Percentiles rank a stretch among this genome's conserved stretches.
Evolutionary conservation across 1,140 invertebrate genomes (phyloP).

Genomic region (Dysdera silvatica): DNA sequence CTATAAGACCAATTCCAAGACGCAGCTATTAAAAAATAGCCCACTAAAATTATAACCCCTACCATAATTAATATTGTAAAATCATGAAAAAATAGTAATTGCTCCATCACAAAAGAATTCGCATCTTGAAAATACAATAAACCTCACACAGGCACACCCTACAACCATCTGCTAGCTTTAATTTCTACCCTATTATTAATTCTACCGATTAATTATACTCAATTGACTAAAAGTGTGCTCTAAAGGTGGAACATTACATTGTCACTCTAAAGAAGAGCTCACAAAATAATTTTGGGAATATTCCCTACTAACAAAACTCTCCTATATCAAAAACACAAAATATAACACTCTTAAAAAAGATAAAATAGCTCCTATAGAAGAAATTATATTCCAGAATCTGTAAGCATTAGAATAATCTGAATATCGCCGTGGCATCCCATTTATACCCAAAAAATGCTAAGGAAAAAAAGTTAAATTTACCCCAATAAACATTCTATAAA

Average conservation of each 20-base stretch:
- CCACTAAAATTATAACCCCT: constrained; percentile 41
- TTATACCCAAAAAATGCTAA: constrained; percentile 60
- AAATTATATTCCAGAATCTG: constrained; percentile 56
- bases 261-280: constrained; percentile 53
- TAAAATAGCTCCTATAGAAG: constrained; percentile 55
- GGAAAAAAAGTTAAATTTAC: constrained; percentile 69
- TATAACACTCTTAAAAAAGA: constrained; percentile 49
- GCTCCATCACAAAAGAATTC: constrained; percentile 52
- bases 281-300: constrained; percentile 45
- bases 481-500: constrained; percentile 56
- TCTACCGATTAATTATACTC: constrained; percentile 48
- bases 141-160: constrained; percentile 47
- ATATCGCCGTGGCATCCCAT: constrained; percentile 62
- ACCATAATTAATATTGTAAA: constrained; percentile 51
- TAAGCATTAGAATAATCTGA: constrained; percentile 61
- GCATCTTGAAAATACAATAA: constrained; percentile 51
- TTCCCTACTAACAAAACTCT: constrained; percentile 43
- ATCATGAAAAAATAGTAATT: constrained; percentile 55
- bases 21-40: constrained; percentile 42
- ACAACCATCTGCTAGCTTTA: too few species aligned
- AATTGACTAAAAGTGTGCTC: constrained; percentile 52
- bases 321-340: constrained; percentile 52
- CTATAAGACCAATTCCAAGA: constrained; percentile 46
- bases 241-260: constrained; percentile 48
- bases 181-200: too few species aligned